Percentiles rank a stretch among this genome's conserved stretches.
Conservation (phyloP, 1,140 invertebrate genomes). For the Drosophila eugracilis region DNA sequence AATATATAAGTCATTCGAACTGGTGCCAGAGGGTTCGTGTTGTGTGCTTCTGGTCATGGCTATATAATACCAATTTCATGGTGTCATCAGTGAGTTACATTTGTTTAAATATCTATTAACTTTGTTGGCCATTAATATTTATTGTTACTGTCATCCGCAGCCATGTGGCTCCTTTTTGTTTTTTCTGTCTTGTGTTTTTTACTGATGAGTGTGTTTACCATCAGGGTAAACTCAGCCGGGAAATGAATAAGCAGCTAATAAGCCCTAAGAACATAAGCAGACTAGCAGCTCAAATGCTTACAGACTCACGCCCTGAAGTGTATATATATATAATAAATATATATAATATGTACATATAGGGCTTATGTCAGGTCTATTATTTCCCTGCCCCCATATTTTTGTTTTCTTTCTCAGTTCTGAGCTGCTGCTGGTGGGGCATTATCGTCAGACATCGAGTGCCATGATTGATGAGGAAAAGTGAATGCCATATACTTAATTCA, state of each 20-base stretch:
- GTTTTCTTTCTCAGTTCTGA: not conserved
- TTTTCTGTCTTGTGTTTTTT: not conserved
- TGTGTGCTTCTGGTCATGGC: conserved; percentile 32
- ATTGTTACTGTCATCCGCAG: conserved; percentile 32
- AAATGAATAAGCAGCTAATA: conserved; percentile 60
- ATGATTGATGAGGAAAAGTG: conserved; percentile 51
- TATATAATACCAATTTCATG: conserved; percentile 69
- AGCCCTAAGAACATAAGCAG: conserved; percentile 58
- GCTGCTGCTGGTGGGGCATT: conserved; percentile 7
- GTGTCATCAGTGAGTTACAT: conserved; percentile 33
- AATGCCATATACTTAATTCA: conserved; percentile 11
- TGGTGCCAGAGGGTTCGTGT: not conserved
- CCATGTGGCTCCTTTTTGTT: conserved; percentile 24
- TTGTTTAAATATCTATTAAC: conserved; percentile 51
- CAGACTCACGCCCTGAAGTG: conserved; percentile 24
- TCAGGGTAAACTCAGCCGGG: not conserved
- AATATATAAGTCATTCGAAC: conserved; percentile 21
- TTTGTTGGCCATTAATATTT: conserved; percentile 47
- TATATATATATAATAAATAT: conserved; percentile 11
- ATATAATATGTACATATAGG: no score
- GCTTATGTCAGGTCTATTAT: conserved; percentile 43
- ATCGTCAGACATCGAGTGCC: conserved; percentile 39
- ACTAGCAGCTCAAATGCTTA: conserved; percentile 13
- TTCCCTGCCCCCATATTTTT: not conserved
- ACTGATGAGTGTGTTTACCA: not conserved